These are phyloP conservation scores for Aromia moschata DNA, from an alignment of 2,888 invertebrate species.

Conservation along the genomic window DNA sequence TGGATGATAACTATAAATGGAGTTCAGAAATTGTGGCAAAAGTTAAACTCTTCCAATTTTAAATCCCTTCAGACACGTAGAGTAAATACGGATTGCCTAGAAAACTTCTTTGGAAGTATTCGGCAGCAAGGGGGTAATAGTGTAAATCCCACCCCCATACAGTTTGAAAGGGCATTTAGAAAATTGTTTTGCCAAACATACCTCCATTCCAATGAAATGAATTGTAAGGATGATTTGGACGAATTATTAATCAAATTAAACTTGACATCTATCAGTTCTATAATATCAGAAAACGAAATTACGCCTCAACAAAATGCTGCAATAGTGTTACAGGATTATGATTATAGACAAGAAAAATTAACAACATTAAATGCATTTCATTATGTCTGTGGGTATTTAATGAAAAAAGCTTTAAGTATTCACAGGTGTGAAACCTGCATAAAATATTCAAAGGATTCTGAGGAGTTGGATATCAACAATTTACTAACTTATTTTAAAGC, in stretches of 20 bases:
- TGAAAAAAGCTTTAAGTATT: conserved; percentile 1
- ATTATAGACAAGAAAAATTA: conserved; percentile 18
- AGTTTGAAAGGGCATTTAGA: no score
- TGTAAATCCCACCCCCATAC: conserved; percentile 38
- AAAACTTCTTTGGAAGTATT: no score
- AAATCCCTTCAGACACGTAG: no score
- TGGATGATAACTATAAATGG: no score
- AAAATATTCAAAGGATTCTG: conserved; percentile 2
- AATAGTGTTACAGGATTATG: conserved; percentile 2
- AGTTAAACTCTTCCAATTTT: no score
- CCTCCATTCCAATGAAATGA: no score
- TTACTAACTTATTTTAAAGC: conserved; percentile 1
- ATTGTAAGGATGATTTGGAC: conserved; percentile 21
- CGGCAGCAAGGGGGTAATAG: conserved; percentile 37
- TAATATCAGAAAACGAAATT: background rate
- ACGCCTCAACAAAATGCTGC: background rate
- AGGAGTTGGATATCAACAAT: background rate
- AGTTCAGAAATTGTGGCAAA: no score
- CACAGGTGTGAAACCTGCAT: background rate
- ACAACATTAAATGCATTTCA: conserved; percentile 16
- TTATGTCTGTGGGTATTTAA: conserved; percentile 25
- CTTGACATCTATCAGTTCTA: background rate
- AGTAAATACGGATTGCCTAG: no score
- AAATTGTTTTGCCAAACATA: no score
- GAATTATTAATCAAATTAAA: background rate